Percentiles rank a stretch among this genome's conserved stretches.
Conservation (phyloP, 2,888 invertebrate genomes). For the Thysanoteuthis rhombus region DNA sequence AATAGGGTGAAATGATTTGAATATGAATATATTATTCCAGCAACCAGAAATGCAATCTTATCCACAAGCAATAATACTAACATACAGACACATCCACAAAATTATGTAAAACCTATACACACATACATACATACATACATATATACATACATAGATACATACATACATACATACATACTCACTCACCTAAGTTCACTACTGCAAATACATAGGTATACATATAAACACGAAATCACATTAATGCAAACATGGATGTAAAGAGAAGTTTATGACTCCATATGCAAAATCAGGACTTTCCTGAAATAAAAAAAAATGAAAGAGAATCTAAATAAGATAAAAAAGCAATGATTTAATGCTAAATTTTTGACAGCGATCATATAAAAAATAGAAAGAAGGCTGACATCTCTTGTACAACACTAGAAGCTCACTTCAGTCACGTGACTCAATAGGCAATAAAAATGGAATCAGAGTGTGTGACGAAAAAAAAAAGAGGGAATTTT, state of each 20-base stretch:
- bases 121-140: background rate
- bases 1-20: too few relatives aligned
- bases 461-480: background rate
- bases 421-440: too few relatives aligned
- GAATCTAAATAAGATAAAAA: background rate
- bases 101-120: too few relatives aligned
- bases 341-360: slow-evolving; percentile 12
- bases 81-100: too few relatives aligned
- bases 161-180: background rate
- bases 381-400: background rate
- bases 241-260: background rate
- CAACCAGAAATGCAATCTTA: too few relatives aligned
- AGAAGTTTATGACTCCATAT: background rate
- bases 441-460: background rate
- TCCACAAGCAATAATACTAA: too few relatives aligned
- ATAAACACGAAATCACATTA: background rate
- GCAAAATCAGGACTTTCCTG: background rate
- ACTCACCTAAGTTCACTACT: too few relatives aligned
- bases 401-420: background rate
- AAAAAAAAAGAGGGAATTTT: background rate
- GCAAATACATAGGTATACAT: background rate
- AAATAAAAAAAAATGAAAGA: background rate
- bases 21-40: too few relatives aligned
- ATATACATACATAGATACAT: background rate
- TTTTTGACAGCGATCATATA: background rate